phyloP scores from a whole-genome alignment of 2,888 invertebrate genomes.

The Parnassius glacialis region DNA sequence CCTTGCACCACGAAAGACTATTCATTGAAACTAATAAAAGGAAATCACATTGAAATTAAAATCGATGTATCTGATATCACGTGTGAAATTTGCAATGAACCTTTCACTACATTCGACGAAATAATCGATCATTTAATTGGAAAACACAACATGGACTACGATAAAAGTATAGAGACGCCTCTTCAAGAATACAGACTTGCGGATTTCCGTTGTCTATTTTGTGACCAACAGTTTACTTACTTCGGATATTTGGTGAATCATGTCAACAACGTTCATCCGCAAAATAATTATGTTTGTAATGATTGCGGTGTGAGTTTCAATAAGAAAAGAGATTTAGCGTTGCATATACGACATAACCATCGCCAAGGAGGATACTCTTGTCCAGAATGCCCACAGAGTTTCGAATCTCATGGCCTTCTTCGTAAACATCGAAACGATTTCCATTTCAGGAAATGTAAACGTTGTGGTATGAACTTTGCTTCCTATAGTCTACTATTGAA shows the following conservation, averaged over 20 bases:
- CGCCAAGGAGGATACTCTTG: constrained; percentile 56
- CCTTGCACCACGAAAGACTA: constrained; percentile 52
- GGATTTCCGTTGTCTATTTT: constrained; percentile 55
- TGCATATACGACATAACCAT: constrained; percentile 56
- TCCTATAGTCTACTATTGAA: constrained; percentile 48
- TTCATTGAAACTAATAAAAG: constrained; percentile 53
- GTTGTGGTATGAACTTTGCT: constrained; percentile 50
- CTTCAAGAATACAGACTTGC: constrained; percentile 55
- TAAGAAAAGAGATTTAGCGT: constrained; percentile 54
- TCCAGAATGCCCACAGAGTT: constrained; percentile 50
- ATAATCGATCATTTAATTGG: constrained; percentile 60
- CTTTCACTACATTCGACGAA: constrained; percentile 48
- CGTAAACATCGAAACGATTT: constrained; percentile 49
- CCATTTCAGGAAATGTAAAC: constrained; percentile 59
- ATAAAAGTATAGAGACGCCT: constrained; percentile 52
- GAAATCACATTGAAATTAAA: constrained; percentile 57
- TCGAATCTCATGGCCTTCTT: constrained; percentile 41
- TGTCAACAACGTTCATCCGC: constrained; percentile 54
- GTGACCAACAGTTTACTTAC: constrained; percentile 53
- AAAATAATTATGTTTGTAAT: constrained; percentile 56
- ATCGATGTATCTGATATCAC: constrained; percentile 62
- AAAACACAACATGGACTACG: constrained; percentile 58
- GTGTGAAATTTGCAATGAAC: constrained; percentile 60
- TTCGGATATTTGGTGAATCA: constrained; percentile 60
- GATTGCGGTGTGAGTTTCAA: constrained; percentile 59